Base-by-base conservation (phyloP, 2,888 invertebrate species). In the Pseudococcus longispinus region DNA sequence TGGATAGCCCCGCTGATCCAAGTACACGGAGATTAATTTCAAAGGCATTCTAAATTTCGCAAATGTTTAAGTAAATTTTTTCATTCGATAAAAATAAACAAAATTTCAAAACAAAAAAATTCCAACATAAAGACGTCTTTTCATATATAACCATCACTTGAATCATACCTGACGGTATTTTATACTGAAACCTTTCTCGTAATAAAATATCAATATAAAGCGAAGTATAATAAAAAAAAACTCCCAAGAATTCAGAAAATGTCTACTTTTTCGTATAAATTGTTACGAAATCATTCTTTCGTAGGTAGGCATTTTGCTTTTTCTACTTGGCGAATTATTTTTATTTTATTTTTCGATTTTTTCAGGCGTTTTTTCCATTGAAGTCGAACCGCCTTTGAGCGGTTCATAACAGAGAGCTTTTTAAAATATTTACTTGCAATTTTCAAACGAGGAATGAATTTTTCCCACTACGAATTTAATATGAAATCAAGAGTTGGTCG, bases 171-270 rank as follows among this genome's bases (percentile, higher is more conserved):
- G n/a, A 55, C 15, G 55, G 55, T 55, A 23, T 60, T 60, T 60
- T 60, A 20, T 6, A 23, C 55, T n/a, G 55, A 23, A 60, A 60
- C 11, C 60, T 9, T 32, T 18, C 32, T 4, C 32, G 29, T n/a
- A 32, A 23, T 32, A 74, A 74, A 74, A 74, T 74, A 74, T 74
- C 74, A 74, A 74, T 37, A 37, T 37, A 37, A 29, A 74, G 13
- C 32, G 32, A 32, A 74, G 26, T 29, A 29, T 8, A 11, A 20
- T 13, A 32, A 74, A 74, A 32, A 70, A 74, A 74, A 8, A 29
- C n/a, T 37, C 5, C 74, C 32, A 32, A 74, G 74, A 74, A 70
- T 70, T 70, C 20, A 26, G 70, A 70, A 70, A 70, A 70, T 70
- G 11, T 15, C 70, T 70, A 26, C 15, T 51, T 46, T 46, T 46